A percentile compares a stretch with the other conserved stretches of the same genome.
Conservation (phyloP, 2,113 vertebrate genomes). For the Anas platyrhynchos region DNA sequence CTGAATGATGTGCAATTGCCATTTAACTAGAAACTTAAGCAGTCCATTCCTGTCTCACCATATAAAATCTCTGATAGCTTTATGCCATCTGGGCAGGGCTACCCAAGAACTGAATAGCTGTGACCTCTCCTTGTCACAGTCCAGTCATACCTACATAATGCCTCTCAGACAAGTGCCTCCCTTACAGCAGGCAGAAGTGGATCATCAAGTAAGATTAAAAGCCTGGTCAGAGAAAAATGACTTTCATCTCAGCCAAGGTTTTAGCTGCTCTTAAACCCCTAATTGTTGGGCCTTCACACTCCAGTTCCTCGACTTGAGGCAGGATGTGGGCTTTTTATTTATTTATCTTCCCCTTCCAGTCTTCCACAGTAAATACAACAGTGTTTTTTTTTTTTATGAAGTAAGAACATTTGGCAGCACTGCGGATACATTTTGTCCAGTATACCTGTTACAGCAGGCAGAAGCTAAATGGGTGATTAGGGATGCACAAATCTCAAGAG, state of each 20-base stretch:
- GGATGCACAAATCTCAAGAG: slow-evolving; percentile 20
- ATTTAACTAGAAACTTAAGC: background rate
- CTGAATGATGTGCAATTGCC: background rate
- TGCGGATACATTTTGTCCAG: slow-evolving; percentile 30
- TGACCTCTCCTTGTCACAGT: background rate
- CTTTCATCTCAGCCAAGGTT: slow-evolving; percentile 40
- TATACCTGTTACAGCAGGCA: slow-evolving; percentile 10
- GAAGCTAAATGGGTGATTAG: slow-evolving; percentile 50
- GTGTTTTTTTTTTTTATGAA: background rate
- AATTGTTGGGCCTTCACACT: slow-evolving; percentile 11
- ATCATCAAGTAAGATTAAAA: slow-evolving; percentile 49
- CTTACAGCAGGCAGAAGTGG: slow-evolving; percentile 22
- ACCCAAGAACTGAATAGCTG: background rate
- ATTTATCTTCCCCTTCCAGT: slow-evolving; percentile 1
- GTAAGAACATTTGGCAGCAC: slow-evolving; percentile 21
- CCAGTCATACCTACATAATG: background rate
- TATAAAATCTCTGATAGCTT: slow-evolving; percentile 1
- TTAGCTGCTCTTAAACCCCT: slow-evolving; percentile 2
- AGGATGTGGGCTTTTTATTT: background rate
- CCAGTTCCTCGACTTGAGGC: background rate
- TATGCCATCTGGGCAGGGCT: background rate
- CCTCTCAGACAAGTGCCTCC: background rate
- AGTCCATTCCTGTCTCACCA: fast-evolving
- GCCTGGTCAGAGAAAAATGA: slow-evolving; percentile 14
- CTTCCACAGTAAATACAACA: background rate